Conservation (phyloP, 2,888 invertebrate species). For the Herminia tarsipennalis region DNA sequence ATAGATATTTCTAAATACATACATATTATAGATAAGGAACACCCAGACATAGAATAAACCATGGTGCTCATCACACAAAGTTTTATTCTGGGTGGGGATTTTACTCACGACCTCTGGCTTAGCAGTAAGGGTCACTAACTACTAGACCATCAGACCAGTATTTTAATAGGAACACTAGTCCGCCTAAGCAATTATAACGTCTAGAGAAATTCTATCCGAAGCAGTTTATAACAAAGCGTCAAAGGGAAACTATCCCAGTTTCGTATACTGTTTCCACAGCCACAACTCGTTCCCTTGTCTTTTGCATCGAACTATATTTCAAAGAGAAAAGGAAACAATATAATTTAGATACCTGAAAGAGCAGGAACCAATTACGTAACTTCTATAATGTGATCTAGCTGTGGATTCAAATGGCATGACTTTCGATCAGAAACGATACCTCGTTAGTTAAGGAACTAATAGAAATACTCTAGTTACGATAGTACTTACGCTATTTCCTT, state of each 20-base stretch:
- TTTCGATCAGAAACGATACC: not conserved
- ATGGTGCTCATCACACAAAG: no score
- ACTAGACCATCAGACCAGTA: not conserved
- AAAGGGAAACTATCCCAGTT: slow-evolving; percentile 38
- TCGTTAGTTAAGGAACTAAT: no score
- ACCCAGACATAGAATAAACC: no score
- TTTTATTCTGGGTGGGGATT: no score
- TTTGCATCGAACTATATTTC: slow-evolving; percentile 51
- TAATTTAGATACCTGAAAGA: slow-evolving; percentile 36
- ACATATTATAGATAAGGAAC: no score
- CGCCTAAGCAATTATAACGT: no score
- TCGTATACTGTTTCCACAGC: slow-evolving; percentile 44
- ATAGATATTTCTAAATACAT: no score
- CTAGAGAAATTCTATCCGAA: not conserved
- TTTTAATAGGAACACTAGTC: no score
- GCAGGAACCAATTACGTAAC: slow-evolving; percentile 24
- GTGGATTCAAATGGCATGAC: not conserved
- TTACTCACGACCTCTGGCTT: no score
- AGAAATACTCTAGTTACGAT: no score
- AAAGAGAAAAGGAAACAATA: slow-evolving; percentile 50
- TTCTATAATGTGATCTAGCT: slow-evolving; percentile 1
- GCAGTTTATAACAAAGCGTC: slow-evolving; percentile 3
- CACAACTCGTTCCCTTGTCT: slow-evolving; percentile 67
- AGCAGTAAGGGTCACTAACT: not conserved
- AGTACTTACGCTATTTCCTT: no score